Evolutionary conservation across 2,113 vertebrate species (phyloP).

Genomic region (Carassius gibelio): DNA sequence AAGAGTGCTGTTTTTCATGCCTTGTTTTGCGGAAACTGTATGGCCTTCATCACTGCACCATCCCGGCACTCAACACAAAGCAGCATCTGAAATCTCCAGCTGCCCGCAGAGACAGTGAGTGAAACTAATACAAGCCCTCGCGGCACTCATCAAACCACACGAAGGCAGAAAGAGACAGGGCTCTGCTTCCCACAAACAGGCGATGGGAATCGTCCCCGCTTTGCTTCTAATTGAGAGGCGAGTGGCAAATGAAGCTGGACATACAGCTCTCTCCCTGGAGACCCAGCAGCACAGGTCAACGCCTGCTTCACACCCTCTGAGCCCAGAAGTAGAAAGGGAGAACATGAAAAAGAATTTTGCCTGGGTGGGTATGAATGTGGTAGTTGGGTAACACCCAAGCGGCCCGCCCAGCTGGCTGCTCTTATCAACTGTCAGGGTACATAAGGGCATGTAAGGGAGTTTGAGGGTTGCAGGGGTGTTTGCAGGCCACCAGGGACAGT

Average conservation of each 20-base stretch:
- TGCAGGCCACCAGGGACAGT: neutral
- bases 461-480: neutral
- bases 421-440: constrained; percentile 19
- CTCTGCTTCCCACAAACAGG: constrained; percentile 31
- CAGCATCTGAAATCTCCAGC: constrained; percentile 43
- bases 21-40: neutral
- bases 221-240: constrained; percentile 53
- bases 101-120: constrained; percentile 42
- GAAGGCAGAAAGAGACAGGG: constrained; percentile 47
- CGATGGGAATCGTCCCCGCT: constrained; percentile 24
- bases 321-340: constrained; percentile 32
- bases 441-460: neutral
- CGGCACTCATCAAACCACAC: constrained; percentile 44
- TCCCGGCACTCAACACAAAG: constrained; percentile 4
- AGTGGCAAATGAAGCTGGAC: constrained; percentile 56
- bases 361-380: constrained; percentile 30
- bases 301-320: constrained; percentile 52
- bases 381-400: neutral
- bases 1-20: neutral
- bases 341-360: constrained; percentile 11
- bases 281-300: constrained; percentile 38
- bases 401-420: constrained; percentile 2
- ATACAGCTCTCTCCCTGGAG: constrained; percentile 38
- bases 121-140: constrained; percentile 40
- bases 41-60: neutral